Conservation (phyloP, 35 echinoderm and acorn worm genomes). For the Hemicentrotus pulcherrimus region DNA sequence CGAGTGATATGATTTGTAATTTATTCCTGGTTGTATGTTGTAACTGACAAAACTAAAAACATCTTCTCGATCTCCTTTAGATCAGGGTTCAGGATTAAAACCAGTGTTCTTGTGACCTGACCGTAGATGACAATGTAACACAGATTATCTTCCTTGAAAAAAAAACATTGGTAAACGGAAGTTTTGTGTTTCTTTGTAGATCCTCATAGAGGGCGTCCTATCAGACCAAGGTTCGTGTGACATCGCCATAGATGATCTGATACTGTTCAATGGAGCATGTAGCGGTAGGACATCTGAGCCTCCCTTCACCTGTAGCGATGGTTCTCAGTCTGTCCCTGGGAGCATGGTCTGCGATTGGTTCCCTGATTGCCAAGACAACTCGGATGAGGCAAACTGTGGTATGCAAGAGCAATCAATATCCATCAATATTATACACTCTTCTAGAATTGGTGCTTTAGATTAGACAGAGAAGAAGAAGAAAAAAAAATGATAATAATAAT, state of each 20-base stretch:
- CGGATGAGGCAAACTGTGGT: conserved; percentile 70
- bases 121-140: too few species aligned
- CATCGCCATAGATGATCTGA: conserved; percentile 76
- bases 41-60: too few species aligned
- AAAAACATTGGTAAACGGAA: not conserved
- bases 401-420: not conserved
- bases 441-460: too few species aligned
- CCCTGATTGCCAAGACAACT: conserved; percentile 45
- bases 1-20: too few species aligned
- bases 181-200: conserved; percentile 16
- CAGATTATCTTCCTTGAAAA: too few species aligned
- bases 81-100: too few species aligned
- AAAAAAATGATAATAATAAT: too few species aligned
- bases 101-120: too few species aligned
- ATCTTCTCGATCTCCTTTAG: too few species aligned
- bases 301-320: conserved; percentile 29
- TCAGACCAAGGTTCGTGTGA: conserved; percentile 40
- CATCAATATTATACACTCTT: not conserved
- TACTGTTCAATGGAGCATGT: conserved; percentile 39
- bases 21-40: too few species aligned
- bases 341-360: conserved; percentile 68
- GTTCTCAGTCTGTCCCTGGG: not conserved
- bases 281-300: not conserved
- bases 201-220: conserved; percentile 66
- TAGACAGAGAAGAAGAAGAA: too few species aligned